Conservation (phyloP, 2,888 invertebrate genomes). For the Yponomeuta cagnagella region DNA sequence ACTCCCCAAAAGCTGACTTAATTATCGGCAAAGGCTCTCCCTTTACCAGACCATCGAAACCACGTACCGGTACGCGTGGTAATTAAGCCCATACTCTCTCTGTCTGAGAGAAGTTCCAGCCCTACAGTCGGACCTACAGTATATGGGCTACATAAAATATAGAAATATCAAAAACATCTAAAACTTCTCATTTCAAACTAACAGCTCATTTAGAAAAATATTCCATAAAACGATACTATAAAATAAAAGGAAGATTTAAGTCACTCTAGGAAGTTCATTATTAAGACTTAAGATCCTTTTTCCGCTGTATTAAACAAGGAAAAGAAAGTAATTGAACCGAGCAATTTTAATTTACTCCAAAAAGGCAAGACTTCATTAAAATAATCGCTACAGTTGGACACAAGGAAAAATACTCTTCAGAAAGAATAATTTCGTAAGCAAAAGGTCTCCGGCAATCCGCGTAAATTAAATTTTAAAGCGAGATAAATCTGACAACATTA, state of each 20-base stretch:
- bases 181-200: too few relatives aligned
- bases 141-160: too few relatives aligned
- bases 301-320: background rate
- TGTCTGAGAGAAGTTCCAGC: too few relatives aligned
- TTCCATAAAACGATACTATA: too few relatives aligned
- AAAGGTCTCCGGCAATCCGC: constrained; percentile 20
- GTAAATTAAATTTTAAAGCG: constrained; percentile 27
- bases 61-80: too few relatives aligned
- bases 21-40: too few relatives aligned
- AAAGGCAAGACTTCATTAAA: constrained; percentile 6
- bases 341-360: constrained; percentile 3
- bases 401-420: constrained; percentile 6
- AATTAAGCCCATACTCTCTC: too few relatives aligned
- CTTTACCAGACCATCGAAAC: too few relatives aligned
- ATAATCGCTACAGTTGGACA: background rate
- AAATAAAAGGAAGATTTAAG: background rate
- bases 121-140: too few relatives aligned
- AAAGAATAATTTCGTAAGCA: constrained; percentile 8
- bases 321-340: background rate
- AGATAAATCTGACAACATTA: constrained; percentile 30
- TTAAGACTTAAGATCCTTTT: background rate
- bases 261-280: background rate
- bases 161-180: too few relatives aligned
- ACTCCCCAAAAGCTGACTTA: too few relatives aligned
- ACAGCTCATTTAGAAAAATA: too few relatives aligned